phyloP scores from a whole-genome alignment of 2,113 vertebrate genomes.

The Indri indri region DNA sequence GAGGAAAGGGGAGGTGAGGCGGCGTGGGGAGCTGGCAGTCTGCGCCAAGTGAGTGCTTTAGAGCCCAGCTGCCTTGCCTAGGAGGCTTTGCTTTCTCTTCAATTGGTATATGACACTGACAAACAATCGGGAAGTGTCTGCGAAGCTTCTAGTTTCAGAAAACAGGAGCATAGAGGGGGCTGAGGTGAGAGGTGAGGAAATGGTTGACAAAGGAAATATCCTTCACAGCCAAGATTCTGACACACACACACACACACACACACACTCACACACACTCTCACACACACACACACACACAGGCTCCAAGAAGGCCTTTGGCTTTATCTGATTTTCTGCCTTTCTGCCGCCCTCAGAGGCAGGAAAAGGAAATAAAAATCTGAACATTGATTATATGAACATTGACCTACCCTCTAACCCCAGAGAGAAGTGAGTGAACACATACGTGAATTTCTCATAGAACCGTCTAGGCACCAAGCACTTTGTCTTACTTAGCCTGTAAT shows the following conservation, averaged over 20 bases:
- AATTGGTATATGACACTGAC: not conserved
- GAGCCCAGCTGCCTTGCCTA: rapidly evolving
- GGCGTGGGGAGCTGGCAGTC: not conserved
- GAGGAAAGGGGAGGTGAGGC: not conserved
- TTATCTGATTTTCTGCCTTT: not conserved
- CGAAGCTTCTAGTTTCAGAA: not conserved
- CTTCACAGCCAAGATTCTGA: not conserved
- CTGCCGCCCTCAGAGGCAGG: not conserved
- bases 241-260: not conserved
- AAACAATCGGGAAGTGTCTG: not conserved
- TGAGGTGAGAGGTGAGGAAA: not conserved
- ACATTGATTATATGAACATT: not conserved
- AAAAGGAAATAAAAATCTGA: not conserved
- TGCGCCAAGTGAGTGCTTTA: rapidly evolving
- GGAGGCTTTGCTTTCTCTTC: not conserved
- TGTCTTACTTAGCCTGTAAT: not conserved
- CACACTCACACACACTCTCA: not conserved
- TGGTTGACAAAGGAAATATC: not conserved
- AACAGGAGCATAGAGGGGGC: not conserved
- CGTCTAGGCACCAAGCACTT: not conserved
- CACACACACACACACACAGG: too few species aligned
- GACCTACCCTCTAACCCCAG: not conserved
- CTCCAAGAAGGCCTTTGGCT: not conserved
- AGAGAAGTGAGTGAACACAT: not conserved
- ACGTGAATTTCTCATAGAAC: not conserved